Base-by-base conservation (phyloP, 2,113 vertebrate species). In the Gnathonemus echidnorhynchus region DNA sequence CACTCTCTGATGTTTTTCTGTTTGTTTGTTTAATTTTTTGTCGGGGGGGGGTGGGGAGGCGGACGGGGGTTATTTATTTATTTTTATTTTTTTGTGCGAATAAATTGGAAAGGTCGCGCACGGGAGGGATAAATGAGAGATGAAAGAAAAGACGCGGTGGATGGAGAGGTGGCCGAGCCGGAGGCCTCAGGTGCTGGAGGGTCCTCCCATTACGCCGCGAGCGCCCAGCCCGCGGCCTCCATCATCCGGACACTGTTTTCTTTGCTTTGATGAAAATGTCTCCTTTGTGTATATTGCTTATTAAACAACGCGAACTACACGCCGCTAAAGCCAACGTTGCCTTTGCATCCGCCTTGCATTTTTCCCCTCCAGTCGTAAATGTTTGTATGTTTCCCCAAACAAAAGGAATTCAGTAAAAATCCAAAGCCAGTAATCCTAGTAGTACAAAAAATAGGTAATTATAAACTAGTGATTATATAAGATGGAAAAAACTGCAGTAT, bases 141-240 rank as follows among this genome's bases (percentile, higher is more conserved):
- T 94, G 94, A 95, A 95, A 96, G 96, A 94, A 95, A 95, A 84
- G 77, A 49, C 24, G 19, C 19, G 15, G 74, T 53, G 94, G 94
- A 92, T 90, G 91, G 93, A 92, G 91, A 94, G 90, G 92, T 92
- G 95, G 93, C 92, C 86, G 88, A 0, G 90, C 83, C 0, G 91
- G 58, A 92, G 95, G 96, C 95, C 97, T 96, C 97, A 98, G 98
- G 96, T 98, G 97, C 95, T 95, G 94, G 94, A 96, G 97, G 94
- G 95, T 94, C 90, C 93, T 95, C 91, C 94, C 95, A 95, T 97
- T 97, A 96, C 95, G 91, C 86, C 92, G 88, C 83, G 49, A 93
- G 95, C 94, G 95, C 95, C 96, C 94, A 95, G 93, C 94, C 93
- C 89, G 90, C 91, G 94, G 91, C 95, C 92, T 93, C 94, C 95